phyloP scores from a whole-genome alignment of 2,797 vertebrate genomes.

The Astyanax mexicanus region DNA sequence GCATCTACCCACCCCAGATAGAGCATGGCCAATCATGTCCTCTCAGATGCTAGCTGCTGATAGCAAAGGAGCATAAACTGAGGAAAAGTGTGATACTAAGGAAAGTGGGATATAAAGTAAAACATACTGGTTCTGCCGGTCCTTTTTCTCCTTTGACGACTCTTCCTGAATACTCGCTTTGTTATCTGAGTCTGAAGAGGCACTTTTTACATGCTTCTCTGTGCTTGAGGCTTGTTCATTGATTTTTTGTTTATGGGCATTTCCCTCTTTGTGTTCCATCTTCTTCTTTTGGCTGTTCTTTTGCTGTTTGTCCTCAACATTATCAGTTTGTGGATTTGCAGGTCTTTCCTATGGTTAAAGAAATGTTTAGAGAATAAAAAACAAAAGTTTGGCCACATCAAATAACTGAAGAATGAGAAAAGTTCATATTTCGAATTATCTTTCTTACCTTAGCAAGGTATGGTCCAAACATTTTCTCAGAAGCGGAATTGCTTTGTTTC shows the following conservation, averaged over 20 bases:
- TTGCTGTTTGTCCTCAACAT: background rate
- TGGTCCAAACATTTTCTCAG: constrained; percentile 24
- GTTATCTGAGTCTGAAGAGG: background rate
- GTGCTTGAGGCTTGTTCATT: background rate
- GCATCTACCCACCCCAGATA: no score
- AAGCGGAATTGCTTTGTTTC: background rate
- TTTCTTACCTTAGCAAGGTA: background rate
- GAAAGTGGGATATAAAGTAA: background rate
- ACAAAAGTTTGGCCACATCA: background rate
- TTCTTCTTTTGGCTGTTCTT: background rate
- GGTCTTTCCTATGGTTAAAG: constrained; percentile 1
- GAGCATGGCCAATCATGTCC: no score
- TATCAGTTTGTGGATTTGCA: background rate
- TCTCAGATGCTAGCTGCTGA: no score
- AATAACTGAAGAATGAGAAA: background rate
- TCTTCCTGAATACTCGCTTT: no score
- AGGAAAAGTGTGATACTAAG: background rate
- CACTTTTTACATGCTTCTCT: background rate
- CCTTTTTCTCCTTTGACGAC: constrained; percentile 9
- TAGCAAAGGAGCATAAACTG: no score
- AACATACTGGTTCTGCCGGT: constrained; percentile 25
- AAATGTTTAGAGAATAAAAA: background rate
- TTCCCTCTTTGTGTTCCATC: background rate
- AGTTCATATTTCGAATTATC: constrained; percentile 23
- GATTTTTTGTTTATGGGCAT: background rate